phyloP scores from a whole-genome alignment of 2,888 invertebrate species.

The Lithophane semibrunnea region DNA sequence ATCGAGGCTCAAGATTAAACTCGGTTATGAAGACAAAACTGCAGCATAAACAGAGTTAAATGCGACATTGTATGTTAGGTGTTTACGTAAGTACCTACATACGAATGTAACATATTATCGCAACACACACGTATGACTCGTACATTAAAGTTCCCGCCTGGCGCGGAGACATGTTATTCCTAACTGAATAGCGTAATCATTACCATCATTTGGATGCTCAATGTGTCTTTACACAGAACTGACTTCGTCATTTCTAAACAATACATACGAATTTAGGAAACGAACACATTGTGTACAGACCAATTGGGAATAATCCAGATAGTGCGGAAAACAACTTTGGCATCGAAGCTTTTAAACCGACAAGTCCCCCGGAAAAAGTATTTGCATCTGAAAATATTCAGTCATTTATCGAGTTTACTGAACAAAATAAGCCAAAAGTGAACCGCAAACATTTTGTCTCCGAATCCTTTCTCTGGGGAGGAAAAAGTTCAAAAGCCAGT shows the following conservation, averaged over 20 bases:
- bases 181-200: constrained; percentile 57
- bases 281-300: constrained; percentile 31
- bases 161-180: constrained; percentile 49
- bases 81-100: constrained; percentile 19
- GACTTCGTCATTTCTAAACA: constrained; percentile 41
- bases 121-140: constrained; percentile 41
- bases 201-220: constrained; percentile 46
- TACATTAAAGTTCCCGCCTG: constrained; percentile 58
- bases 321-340: background rate
- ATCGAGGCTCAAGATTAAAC: constrained; percentile 22
- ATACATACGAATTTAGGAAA: constrained; percentile 33
- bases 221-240: constrained; percentile 41
- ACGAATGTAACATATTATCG: constrained; percentile 44
- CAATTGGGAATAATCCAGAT: constrained; percentile 16
- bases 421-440: constrained; percentile 67
- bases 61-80: constrained; percentile 28
- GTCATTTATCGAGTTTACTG: constrained; percentile 61
- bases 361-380: constrained; percentile 34
- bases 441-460: constrained; percentile 68
- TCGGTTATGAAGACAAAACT: constrained; percentile 23
- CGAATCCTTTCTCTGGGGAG: constrained; percentile 66
- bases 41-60: constrained; percentile 23
- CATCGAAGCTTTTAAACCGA: constrained; percentile 35
- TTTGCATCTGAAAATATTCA: constrained; percentile 55
- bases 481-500: constrained; percentile 71